Percentiles rank a stretch among this genome's conserved stretches.
phyloP scores from a whole-genome alignment of 2,888 invertebrate species.

The Hydroisotoma schaefferi region DNA sequence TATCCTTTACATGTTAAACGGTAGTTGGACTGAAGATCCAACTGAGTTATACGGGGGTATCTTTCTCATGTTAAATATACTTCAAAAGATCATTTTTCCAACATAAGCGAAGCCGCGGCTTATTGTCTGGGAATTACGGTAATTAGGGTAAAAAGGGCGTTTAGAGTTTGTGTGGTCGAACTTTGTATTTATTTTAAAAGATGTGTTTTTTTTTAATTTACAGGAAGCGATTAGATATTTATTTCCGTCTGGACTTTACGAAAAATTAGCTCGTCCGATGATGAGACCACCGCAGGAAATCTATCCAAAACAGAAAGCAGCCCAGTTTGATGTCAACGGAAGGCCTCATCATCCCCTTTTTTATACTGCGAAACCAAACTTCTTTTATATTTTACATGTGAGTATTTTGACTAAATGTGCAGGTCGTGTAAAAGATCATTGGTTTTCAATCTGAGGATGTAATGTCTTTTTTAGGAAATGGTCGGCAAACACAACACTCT shows the following conservation, averaged over 20 bases:
- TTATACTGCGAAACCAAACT: slow-evolving; percentile 85
- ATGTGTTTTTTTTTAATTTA: slow-evolving; percentile 4
- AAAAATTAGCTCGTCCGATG: slow-evolving; percentile 76
- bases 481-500: slow-evolving; percentile 62
- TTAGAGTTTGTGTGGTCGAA: neutral
- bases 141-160: too few relatives aligned
- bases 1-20: too few relatives aligned
- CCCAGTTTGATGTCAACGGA: slow-evolving; percentile 86
- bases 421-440: neutral
- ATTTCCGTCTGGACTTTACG: slow-evolving; percentile 91
- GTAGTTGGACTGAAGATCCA: too few relatives aligned
- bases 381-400: slow-evolving; percentile 76
- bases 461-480: slow-evolving; percentile 58
- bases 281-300: slow-evolving; percentile 86
- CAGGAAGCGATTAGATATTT: slow-evolving; percentile 85
- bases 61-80: too few relatives aligned
- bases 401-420: neutral
- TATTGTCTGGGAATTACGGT: too few relatives aligned
- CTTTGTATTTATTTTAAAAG: neutral
- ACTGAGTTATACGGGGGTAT: too few relatives aligned
- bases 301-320: slow-evolving; percentile 78
- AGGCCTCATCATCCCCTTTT: slow-evolving; percentile 87
- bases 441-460: too few relatives aligned
- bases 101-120: too few relatives aligned
- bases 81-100: too few relatives aligned